These are phyloP conservation scores for Acipenser transmontanus DNA, from an alignment of 2,797 vertebrate genomes.

Conservation along the genomic window DNA sequence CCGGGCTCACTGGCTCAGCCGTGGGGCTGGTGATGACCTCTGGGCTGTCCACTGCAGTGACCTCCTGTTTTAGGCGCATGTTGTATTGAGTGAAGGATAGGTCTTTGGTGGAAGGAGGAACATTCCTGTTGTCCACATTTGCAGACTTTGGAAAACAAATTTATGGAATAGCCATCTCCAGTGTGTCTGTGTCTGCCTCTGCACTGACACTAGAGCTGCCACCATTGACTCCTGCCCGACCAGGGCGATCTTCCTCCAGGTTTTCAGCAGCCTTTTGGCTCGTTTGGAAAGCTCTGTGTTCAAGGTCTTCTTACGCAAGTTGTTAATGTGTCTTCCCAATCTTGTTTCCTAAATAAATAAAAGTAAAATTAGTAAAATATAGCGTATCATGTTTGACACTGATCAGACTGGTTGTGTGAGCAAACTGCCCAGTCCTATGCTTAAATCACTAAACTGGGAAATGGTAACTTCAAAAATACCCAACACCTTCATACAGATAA, in stretches of 20 bases:
- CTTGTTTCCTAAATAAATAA: neutral
- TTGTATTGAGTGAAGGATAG: neutral
- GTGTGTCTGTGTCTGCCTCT: neutral
- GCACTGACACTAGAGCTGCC: neutral
- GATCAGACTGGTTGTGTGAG: neutral
- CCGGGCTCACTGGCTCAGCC: neutral
- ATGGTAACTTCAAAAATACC: neutral
- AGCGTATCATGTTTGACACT: neutral
- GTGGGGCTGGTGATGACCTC: neutral
- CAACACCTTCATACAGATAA: neutral
- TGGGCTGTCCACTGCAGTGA: neutral
- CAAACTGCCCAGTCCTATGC: neutral
- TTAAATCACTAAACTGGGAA: neutral
- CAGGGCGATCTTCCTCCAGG: conserved; percentile 2
- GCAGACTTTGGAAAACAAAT: neutral
- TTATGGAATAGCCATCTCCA: neutral
- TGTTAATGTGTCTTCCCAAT: conserved; percentile 4
- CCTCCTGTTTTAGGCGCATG: neutral
- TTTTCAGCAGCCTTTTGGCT: conserved; percentile 4
- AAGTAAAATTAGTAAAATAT: no score
- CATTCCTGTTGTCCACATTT: neutral
- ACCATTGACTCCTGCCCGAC: neutral
- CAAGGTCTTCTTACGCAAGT: conserved; percentile 6
- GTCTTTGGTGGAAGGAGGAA: neutral
- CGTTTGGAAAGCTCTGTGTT: conserved; percentile 2